These are phyloP conservation scores for Tetragonula carbonaria DNA, from an alignment of 2,888 invertebrate genomes.

Conservation along the genomic window DNA sequence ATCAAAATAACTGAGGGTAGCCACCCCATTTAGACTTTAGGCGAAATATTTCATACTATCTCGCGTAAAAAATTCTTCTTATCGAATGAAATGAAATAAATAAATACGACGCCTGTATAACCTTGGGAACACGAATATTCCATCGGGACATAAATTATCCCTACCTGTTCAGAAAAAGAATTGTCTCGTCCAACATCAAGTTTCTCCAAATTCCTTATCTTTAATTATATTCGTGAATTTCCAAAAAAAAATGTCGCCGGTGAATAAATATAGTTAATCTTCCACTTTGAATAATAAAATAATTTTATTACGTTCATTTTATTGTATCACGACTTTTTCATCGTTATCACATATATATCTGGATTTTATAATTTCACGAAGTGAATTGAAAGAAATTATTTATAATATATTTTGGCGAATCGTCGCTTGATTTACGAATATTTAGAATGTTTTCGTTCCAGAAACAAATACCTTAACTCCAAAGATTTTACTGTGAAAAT, in stretches of 20 bases:
- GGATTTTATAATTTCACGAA: too few species aligned
- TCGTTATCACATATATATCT: too few species aligned
- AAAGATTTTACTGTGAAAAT: too few species aligned
- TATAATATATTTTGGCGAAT: too few species aligned
- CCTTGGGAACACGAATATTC: not conserved
- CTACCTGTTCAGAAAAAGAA: not conserved
- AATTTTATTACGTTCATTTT: not conserved
- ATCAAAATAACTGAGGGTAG: not conserved
- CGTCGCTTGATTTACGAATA: too few species aligned
- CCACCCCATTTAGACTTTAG: not conserved
- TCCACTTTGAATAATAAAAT: not conserved
- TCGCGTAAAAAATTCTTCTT: not conserved
- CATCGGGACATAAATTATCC: slow-evolving; percentile 10
- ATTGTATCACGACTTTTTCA: too few species aligned
- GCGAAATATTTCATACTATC: not conserved
- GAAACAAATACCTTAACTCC: too few species aligned
- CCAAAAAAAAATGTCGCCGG: too few species aligned
- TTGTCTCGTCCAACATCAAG: not conserved
- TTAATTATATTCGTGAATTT: not conserved
- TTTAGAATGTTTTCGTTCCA: too few species aligned
- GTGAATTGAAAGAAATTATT: too few species aligned
- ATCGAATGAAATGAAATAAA: not conserved
- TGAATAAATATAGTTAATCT: slow-evolving; percentile 24
- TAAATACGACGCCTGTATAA: not conserved
- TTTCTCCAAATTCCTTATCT: slow-evolving; percentile 14